These are phyloP conservation scores for Apis dorsata DNA, from an alignment of 1,140 invertebrate genomes.

Conservation along the genomic window DNA sequence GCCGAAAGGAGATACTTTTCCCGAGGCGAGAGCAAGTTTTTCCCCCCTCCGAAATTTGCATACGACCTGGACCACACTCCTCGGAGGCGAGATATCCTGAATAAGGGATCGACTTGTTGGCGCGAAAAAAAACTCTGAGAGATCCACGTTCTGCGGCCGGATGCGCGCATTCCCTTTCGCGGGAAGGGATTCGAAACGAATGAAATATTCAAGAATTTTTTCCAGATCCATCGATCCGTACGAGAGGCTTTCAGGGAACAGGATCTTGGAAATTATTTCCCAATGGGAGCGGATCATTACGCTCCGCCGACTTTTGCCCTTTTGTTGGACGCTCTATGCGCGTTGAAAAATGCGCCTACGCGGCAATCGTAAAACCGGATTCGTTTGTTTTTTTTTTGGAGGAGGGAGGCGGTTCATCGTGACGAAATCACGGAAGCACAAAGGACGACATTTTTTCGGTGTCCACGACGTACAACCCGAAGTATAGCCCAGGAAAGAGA, in stretches of 20 bases:
- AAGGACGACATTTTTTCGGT: constrained; percentile 37
- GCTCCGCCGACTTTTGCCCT: no score
- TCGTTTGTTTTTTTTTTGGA: neutral
- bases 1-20: constrained; percentile 15
- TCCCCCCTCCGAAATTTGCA: constrained; percentile 12
- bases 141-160: neutral
- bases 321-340: neutral
- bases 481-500: neutral
- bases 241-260: no score
- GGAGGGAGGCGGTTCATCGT: neutral
- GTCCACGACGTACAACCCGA: constrained; percentile 20
- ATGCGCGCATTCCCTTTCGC: neutral
- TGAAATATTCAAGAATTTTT: constrained; percentile 41
- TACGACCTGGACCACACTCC: constrained; percentile 1
- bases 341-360: neutral
- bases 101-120: constrained; percentile 19
- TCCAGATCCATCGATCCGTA: neutral
- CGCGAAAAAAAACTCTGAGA: neutral
- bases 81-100: neutral
- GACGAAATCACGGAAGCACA: constrained; percentile 9
- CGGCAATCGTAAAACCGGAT: constrained; percentile 7
- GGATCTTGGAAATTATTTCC: no score
- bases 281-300: no score
- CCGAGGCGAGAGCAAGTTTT: neutral
- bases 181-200: neutral